Evolutionary conservation across 2,113 vertebrate genomes (phyloP), one percentile per base, ranked within the genome.

Genomic region (Canis aureus): DNA sequence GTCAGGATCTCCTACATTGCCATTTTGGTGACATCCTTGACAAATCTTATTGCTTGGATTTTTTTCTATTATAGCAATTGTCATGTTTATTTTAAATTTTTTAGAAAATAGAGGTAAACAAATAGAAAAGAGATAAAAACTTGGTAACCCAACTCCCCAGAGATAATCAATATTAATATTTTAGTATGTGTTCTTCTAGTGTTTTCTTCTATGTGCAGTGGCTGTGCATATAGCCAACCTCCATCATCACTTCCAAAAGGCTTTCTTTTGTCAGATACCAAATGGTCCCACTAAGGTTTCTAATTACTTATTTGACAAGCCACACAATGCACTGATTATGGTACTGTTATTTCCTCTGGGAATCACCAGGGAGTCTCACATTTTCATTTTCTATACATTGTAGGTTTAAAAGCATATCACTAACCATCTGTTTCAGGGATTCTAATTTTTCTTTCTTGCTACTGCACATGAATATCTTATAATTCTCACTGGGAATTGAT

Each of bases 401-500:
- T 82, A 60, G 55, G 16, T 87, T 93, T 91, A 57, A 94, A 78
- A 87, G 17, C 91, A 78, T 55, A 78, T 27, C 17, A 32, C 49
- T 49, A 83, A 35, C 67, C 55, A 86, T 81, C 66, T 91, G 83
- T 92, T 88, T 73, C 23, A 79, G 62, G 55, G n/a, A 92, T 88
- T 94, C 60, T 78, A 74, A 22, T 64, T 69, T 94, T 93, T 94
- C 55, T 66, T 85, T 82, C 53, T 57, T 91, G 38, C 66, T 66
- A 51, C 55, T 83, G 43, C 19, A 49, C 25, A 12, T 84, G 32
- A 94, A 17, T 91, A 49, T 89, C 78, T 84, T 84, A 78, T 84
- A 91, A 76, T 79, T 94, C 55, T 96, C 55, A 82, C 78, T 92
- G 69, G 53, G 43, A 96, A 88, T 88, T 89, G 69, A 92, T 96